These are phyloP conservation scores for Sebastes jordani DNA, from an alignment of 2,797 vertebrate genomes.

Conservation along the genomic window DNA sequence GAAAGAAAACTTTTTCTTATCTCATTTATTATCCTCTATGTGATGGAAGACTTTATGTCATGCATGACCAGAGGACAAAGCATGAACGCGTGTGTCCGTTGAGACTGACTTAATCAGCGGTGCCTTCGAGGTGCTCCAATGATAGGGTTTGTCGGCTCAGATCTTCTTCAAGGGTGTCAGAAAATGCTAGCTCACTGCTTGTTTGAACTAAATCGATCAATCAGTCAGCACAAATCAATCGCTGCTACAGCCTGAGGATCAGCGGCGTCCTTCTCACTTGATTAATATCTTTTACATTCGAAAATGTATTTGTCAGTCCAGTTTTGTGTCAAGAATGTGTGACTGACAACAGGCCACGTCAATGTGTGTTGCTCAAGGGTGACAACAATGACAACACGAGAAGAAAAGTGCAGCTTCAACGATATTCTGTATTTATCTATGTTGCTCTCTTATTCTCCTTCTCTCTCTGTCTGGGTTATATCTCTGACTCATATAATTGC, in stretches of 20 bases:
- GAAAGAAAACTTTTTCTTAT: constrained; percentile 9
- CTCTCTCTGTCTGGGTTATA: constrained; percentile 31
- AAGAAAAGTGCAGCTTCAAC: constrained; percentile 27
- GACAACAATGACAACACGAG: not conserved
- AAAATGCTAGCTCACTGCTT: constrained; percentile 58
- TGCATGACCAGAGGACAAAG: not conserved
- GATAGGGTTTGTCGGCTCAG: constrained; percentile 22
- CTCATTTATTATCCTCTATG: constrained; percentile 2
- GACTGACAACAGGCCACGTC: not conserved
- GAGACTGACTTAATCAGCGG: constrained; percentile 8
- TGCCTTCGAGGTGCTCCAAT: constrained; percentile 31
- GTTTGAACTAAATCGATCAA: constrained; percentile 62
- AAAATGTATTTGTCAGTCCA: constrained; percentile 41
- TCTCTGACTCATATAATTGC: constrained; percentile 57
- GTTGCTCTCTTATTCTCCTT: not conserved
- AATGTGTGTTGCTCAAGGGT: not conserved
- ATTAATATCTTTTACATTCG: constrained; percentile 39
- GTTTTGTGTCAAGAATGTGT: constrained; percentile 15
- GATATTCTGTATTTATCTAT: constrained; percentile 13
- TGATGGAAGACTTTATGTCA: not conserved
- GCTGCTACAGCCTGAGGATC: constrained; percentile 27
- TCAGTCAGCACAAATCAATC: constrained; percentile 57
- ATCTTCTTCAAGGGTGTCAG: constrained; percentile 43
- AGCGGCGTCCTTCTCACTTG: constrained; percentile 2
- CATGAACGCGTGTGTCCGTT: not conserved